phyloP scores from a whole-genome alignment of 1,140 invertebrate genomes.

The Periplaneta americana region DNA sequence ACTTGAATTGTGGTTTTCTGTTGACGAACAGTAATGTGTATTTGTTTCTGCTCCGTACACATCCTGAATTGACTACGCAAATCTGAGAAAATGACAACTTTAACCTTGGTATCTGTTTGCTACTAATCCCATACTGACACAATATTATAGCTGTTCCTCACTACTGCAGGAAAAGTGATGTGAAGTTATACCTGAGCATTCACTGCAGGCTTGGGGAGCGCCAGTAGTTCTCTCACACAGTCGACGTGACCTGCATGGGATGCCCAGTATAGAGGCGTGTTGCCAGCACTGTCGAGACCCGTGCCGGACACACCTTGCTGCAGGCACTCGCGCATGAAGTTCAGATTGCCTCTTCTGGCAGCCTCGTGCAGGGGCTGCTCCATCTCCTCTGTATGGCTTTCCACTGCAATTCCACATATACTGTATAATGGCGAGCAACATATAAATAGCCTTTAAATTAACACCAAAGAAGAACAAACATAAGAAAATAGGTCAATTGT shows the following conservation, averaged over 20 bases:
- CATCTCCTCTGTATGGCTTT: constrained; percentile 54
- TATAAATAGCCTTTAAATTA: too few species aligned
- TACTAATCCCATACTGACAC: too few species aligned
- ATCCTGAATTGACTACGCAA: too few species aligned
- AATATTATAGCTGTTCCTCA: too few species aligned
- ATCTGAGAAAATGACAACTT: too few species aligned
- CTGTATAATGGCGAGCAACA: neutral
- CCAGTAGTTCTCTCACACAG: constrained; percentile 45
- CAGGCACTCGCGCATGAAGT: constrained; percentile 57
- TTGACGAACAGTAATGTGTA: too few species aligned
- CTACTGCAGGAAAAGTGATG: too few species aligned
- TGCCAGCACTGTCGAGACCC: constrained; percentile 60
- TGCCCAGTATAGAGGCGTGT: constrained; percentile 66
- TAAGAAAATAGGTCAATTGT: too few species aligned
- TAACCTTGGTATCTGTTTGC: too few species aligned
- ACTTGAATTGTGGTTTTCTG: too few species aligned
- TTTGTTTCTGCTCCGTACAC: too few species aligned
- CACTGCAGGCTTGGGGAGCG: constrained; percentile 37
- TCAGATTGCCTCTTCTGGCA: constrained; percentile 60
- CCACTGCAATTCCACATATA: constrained; percentile 40
- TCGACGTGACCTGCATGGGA: constrained; percentile 51
- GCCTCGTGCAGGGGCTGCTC: constrained; percentile 65
- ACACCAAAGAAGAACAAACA: too few species aligned
- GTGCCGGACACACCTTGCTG: constrained; percentile 60
- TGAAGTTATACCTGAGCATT: constrained; percentile 47